phyloP scores from a whole-genome alignment of 2,113 vertebrate species.

The Istiophorus platypterus region DNA sequence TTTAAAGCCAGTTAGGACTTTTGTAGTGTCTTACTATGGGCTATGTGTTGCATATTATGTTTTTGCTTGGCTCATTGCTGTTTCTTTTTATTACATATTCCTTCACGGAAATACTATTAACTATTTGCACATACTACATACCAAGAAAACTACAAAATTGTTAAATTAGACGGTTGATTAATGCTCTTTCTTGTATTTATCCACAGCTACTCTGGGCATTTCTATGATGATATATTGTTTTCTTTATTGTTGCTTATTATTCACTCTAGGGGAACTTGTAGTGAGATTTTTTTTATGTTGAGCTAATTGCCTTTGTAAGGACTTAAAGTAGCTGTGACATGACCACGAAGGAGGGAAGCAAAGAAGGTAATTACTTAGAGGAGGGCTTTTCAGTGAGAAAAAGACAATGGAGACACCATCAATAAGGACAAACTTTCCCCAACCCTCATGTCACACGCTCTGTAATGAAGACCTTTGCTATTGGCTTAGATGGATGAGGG shows the following conservation, averaged over 20 bases:
- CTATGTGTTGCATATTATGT: constrained; percentile 1
- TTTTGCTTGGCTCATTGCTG: not conserved
- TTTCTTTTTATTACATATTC: constrained; percentile 6
- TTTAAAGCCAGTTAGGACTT: constrained; percentile 25
- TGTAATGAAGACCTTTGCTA: constrained; percentile 84
- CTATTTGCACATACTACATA: constrained; percentile 1
- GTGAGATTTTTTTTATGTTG: constrained; percentile 28
- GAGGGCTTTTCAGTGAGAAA: constrained; percentile 56
- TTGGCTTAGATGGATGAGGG: constrained; percentile 81
- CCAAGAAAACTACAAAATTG: constrained; percentile 24
- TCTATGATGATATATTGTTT: constrained; percentile 43
- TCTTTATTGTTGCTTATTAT: constrained; percentile 50
- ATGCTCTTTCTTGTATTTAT: constrained; percentile 23
- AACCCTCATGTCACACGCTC: constrained; percentile 72
- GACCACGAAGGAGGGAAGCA: constrained; percentile 62
- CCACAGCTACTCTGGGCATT: constrained; percentile 20
- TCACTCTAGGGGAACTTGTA: constrained; percentile 40
- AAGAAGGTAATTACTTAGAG: constrained; percentile 78
- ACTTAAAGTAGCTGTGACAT: constrained; percentile 73
- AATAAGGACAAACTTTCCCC: constrained; percentile 79
- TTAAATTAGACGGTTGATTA: constrained; percentile 14
- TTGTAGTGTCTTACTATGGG: not conserved
- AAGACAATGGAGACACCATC: constrained; percentile 82
- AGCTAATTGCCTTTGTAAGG: constrained; percentile 74
- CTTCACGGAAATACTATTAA: constrained; percentile 19